Evolutionary conservation across 1,140 invertebrate genomes (phyloP), one percentile per base, ranked within the genome.

Genomic region (Caenorhabditis latens): DNA sequence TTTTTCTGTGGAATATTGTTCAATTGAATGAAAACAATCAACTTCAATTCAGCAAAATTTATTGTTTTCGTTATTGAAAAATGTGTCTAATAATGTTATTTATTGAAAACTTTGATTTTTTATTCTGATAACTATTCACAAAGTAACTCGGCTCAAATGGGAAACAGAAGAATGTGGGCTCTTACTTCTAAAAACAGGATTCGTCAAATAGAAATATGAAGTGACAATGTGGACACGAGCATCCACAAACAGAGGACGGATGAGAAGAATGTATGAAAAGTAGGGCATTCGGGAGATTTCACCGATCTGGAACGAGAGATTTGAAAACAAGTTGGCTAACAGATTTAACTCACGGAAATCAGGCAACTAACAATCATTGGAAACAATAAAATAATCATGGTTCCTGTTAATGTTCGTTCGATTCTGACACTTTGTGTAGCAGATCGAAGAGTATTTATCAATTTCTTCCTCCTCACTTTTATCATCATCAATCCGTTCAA

Each of bases 121-220:
- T n/a, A n/a, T n/a, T n/a, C n/a, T n/a, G n/a, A n/a, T n/a, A n/a
- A n/a, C n/a, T n/a, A n/a, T n/a, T n/a, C n/a, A n/a, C 6, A 63
- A 14, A 13, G 61, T 63, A 7, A 24, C 21, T 32, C 21, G 7
- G 1, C 61, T 63, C 8, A 63, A 9, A 63, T 32, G 5, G 0
- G 61, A 32, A 13, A 63, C 24, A 4, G 61, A 63, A 11, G 61
- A 63, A 4, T 63, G 61, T 40, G 21, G 61, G 13, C 8, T 63
- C 40, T 40, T 9, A 1, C n/a, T 43, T 50, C 42, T 79, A 40
- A 79, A 79, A 19, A 79, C 14, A 4, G 71, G 71, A 50, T 79
- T 46, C 6, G 71, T 79, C 19, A n/a, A 79, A 32, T 79, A 79
- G n/a, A 79, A 79, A n/a, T 79, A 79, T n/a, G 46, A 79, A 19